Conservation (phyloP, 2,888 invertebrate genomes). For the Tubulanus polymorphus region DNA sequence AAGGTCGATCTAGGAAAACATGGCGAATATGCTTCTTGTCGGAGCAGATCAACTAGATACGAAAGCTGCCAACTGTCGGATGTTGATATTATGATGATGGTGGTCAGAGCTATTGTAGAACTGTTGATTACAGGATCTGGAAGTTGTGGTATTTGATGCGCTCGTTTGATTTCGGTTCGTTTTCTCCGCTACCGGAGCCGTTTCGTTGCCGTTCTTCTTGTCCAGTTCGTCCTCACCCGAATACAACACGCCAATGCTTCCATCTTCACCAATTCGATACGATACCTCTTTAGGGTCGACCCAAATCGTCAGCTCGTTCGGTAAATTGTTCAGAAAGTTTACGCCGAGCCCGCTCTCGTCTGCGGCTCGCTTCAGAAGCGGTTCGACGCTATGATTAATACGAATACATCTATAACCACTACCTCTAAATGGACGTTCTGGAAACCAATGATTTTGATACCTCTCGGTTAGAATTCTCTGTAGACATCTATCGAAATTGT, state of each 20-base stretch:
- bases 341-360: constrained; percentile 62
- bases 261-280: constrained; percentile 65
- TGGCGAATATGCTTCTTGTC: too few relatives aligned
- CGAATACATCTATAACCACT: constrained; percentile 70
- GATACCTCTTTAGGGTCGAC: constrained; percentile 71
- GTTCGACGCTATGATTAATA: constrained; percentile 69
- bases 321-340: constrained; percentile 57
- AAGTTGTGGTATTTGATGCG: too few relatives aligned
- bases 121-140: too few relatives aligned
- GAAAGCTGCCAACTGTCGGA: too few relatives aligned
- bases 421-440: constrained; percentile 67
- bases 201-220: too few relatives aligned
- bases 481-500: constrained; percentile 27
- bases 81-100: too few relatives aligned
- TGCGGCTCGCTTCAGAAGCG: constrained; percentile 65
- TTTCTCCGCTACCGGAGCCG: too few relatives aligned
- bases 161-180: too few relatives aligned
- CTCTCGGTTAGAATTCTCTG: constrained; percentile 42
- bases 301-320: constrained; percentile 72
- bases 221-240: constrained; percentile 25
- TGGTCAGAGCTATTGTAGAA: too few relatives aligned
- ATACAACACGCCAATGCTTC: constrained; percentile 62
- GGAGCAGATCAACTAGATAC: too few relatives aligned
- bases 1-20: too few relatives aligned
- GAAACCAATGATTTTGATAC: constrained; percentile 71